Evolutionary conservation across 2,888 invertebrate genomes (phyloP), one percentile per base, ranked within the genome.

Genomic region (Eucera pruinosa): DNA sequence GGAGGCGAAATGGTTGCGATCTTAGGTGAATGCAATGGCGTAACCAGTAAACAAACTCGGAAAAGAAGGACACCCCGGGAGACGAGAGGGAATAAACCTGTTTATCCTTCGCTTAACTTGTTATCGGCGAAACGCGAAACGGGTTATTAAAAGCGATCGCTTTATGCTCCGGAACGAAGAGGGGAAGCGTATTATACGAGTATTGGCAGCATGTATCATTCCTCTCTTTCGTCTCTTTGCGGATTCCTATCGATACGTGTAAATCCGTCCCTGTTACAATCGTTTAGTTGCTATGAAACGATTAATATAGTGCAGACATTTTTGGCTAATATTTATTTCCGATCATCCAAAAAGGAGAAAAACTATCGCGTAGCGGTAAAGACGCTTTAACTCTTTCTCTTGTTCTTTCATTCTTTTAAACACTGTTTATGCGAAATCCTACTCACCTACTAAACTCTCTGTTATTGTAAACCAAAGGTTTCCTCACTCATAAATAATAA

Each of bases 1-100:
- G 85, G 82, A 77, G 85, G 82, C 60, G 67, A 80, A 80, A 84
- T 76, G 62, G 52, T 64, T 65, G 65, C 78, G 70, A 71, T 71
- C 45, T 52, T 50, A 39, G 68, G 15, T 64, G 55, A 41, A 47
- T 41, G 47, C 82, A 85, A 36, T 83, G 83, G 82, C 80, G 83
- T 85, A 83, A 83, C 81, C 80, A 50, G 72, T 78, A 77, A 74
- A 77, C 76, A 79, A 72, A 80, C 66, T 70, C 64, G 66, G 62
- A 48, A 78, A 83, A 78, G 78, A 82, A 78, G 81, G 74, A 72
- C 62, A 71, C 69, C 68, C 47, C 60, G 33, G 48, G 64, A 60
- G 9, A 11, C 68, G 48, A 61, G 67, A 52, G 36, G 25, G 64
- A 60, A 45, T 64, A 75, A 81, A 73, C 78, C 78, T 78, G 81